These are phyloP conservation scores for Lerema accius DNA, from an alignment of 1,140 invertebrate species.

Conservation along the genomic window DNA sequence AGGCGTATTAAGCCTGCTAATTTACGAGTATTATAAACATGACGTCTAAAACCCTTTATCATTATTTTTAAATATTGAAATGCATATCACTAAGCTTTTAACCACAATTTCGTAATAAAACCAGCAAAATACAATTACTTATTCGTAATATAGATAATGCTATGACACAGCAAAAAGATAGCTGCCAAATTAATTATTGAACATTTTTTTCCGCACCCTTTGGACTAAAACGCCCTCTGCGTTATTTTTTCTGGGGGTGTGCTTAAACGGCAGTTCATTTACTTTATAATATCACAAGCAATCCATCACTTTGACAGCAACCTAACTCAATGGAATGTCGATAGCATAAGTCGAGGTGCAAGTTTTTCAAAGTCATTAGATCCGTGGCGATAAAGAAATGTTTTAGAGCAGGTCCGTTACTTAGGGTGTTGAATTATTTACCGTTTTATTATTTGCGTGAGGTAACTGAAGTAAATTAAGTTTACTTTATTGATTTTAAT, in stretches of 20 bases:
- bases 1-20: no score
- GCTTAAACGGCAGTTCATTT: slow-evolving; percentile 71
- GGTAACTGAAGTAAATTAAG: slow-evolving; percentile 16
- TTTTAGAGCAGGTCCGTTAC: slow-evolving; percentile 23
- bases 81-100: no score
- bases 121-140: background rate
- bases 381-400: slow-evolving; percentile 37
- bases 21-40: no score
- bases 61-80: no score
- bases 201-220: slow-evolving; percentile 23
- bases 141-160: background rate
- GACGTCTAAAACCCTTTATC: no score
- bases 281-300: slow-evolving; percentile 67
- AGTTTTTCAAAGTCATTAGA: slow-evolving; percentile 39
- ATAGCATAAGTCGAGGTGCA: slow-evolving; percentile 54
- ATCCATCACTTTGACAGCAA: slow-evolving; percentile 69
- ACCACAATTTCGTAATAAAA: background rate
- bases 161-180: slow-evolving; percentile 1
- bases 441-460: slow-evolving; percentile 18
- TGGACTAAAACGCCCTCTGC: slow-evolving; percentile 34
- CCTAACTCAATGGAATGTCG: slow-evolving; percentile 56
- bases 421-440: slow-evolving; percentile 30
- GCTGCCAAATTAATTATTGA: slow-evolving; percentile 10
- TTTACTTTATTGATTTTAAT: background rate
- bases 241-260: slow-evolving; percentile 52